Base-by-base conservation (phyloP, 2,797 vertebrate genomes). In the Threskiornis aethiopicus region DNA sequence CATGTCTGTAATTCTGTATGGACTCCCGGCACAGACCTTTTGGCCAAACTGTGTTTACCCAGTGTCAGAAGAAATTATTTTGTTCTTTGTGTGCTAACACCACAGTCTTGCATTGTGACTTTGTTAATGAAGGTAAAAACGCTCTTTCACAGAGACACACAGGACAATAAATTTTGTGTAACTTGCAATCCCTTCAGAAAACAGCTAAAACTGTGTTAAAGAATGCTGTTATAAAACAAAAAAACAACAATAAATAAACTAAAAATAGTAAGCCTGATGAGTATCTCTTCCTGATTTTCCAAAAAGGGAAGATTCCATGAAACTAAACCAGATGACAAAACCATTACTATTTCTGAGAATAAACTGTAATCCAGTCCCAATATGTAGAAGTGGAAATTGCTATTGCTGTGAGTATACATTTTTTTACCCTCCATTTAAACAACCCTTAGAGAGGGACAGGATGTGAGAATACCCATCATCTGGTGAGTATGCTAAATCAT, bases 291-390 rank as follows among this genome's bases (percentile, higher is more conserved):
- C 82, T 78, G 57, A 76, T 88, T 82, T 91, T 91, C 72, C 65
- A 75, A 84, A 93, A 94, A 58, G 35, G 49, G 62, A 95, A 79
- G 72, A 93, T 82, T 93, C 37, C 71, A 14, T 79, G 72, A 95
- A 93, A 81, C 22, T 84, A 86, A 96, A 69, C 54, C 12, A 24
- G 76, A 86, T 91, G 80, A 92, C 54, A 94, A 94, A 95, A 39
- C 9, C 46, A 69, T 84, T 94, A 58, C 20, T 90, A 16, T 89
- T 93, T 94, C 85, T 69, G 72, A 94, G 83, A 94, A 95, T 87
- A 95, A 86, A 64, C 70, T 89, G 19, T 67, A 84, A 69, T 62
- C 57, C 55, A 55, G 46, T 54, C 70, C 31, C 37, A 55, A 83
- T 58, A 82, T 11, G 18, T 58, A 84, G 58, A 85, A 93, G 13